Conservation (phyloP, 1,140 invertebrate genomes). For the Pogonomyrmex californicus region DNA sequence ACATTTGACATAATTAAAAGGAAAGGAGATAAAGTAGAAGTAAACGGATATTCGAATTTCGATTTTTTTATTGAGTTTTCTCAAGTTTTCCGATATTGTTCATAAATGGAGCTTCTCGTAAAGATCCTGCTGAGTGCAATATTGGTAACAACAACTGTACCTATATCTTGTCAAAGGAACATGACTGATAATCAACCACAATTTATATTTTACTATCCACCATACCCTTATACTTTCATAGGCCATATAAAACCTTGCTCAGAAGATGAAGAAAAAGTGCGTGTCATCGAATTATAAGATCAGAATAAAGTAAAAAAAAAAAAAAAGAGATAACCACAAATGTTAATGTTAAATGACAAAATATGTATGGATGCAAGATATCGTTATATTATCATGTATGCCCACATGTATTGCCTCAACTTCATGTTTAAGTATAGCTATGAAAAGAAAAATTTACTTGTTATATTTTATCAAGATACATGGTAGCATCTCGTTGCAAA, state of each 20-base stretch:
- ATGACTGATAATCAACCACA: not conserved
- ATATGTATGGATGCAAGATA: not conserved
- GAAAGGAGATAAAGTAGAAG: not conserved
- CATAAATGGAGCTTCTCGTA: not conserved
- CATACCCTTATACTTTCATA: not conserved
- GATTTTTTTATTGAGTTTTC: not conserved
- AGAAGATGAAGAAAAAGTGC: no score
- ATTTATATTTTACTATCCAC: no score
- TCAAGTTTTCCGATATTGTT: not conserved
- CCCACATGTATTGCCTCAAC: not conserved
- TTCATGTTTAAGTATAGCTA: not conserved
- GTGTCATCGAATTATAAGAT: no score
- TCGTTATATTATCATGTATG: not conserved
- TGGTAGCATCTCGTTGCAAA: not conserved
- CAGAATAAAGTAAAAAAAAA: no score
- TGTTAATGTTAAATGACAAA: not conserved
- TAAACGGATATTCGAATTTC: not conserved
- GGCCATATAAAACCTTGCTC: not conserved
- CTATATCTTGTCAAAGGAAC: not conserved
- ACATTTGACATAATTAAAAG: not conserved
- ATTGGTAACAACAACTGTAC: not conserved
- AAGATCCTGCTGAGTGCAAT: not conserved
- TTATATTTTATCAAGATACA: conserved; percentile 3
- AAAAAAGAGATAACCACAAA: no score
- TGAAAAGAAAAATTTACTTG: not conserved